Evolutionary conservation across 2,113 vertebrate genomes (phyloP).

Genomic region (Athene cunicularia): DNA sequence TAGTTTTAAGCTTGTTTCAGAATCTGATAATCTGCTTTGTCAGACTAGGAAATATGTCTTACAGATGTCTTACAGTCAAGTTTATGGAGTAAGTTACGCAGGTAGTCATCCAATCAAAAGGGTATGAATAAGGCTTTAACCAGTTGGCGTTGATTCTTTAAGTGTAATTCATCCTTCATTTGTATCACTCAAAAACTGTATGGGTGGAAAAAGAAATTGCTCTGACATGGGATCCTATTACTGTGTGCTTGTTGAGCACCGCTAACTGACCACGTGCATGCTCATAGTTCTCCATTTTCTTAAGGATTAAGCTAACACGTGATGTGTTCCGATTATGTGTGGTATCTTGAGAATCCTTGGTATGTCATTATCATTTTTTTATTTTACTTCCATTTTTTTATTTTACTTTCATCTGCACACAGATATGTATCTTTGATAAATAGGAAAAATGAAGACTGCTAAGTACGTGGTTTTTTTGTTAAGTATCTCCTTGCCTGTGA

Average conservation of each 20-base stretch:
- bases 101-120: background rate
- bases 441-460: background rate
- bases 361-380: background rate
- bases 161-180: background rate
- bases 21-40: background rate
- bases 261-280: background rate
- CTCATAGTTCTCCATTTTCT: background rate
- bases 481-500: background rate
- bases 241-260: background rate
- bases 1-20: background rate
- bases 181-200: background rate
- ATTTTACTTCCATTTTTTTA: too few relatives aligned
- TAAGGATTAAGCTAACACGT: background rate
- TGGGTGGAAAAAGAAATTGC: background rate
- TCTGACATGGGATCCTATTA: background rate
- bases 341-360: conserved; percentile 35
- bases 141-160: background rate
- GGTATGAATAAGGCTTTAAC: background rate
- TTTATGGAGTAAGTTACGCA: background rate
- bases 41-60: background rate
- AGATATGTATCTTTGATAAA: background rate
- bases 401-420: background rate
- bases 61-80: background rate
- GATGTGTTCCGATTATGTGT: background rate
- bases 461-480: background rate